A percentile compares a stretch with the other conserved stretches of the same genome.
These are phyloP conservation scores for Aplysina aerophoba DNA, from an alignment of 37 sponge, comb jelly and placozoan genomes.

Conservation along the genomic window DNA sequence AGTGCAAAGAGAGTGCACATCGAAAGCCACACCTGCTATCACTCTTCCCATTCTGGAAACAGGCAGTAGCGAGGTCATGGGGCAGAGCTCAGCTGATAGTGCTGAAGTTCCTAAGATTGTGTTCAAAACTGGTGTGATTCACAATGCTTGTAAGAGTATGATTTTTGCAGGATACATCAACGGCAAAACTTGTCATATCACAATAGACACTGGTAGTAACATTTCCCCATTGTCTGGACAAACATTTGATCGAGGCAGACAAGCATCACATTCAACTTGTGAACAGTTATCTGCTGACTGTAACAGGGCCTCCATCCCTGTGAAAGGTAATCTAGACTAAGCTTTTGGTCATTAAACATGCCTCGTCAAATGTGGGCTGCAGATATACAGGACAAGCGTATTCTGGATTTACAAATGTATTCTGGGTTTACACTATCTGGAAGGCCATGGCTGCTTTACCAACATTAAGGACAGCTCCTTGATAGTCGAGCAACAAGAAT, in stretches of 20 bases:
- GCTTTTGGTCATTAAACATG: slow-evolving; percentile 8
- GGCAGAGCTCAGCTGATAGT: slow-evolving; percentile 41
- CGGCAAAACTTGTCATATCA: slow-evolving; percentile 23
- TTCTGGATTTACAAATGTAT: slow-evolving; percentile 42
- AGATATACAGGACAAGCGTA: slow-evolving; percentile 35
- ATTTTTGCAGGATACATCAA: slow-evolving; percentile 31
- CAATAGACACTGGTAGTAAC: slow-evolving; percentile 46
- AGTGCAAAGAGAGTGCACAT: not conserved
- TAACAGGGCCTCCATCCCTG: slow-evolving; percentile 33
- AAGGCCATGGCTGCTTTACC: slow-evolving; percentile 26
- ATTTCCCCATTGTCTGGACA: not conserved
- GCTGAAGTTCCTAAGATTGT: slow-evolving; percentile 2
- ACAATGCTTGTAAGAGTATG: slow-evolving; percentile 16
- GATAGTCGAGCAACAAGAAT: too few relatives aligned
- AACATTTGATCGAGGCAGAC: not conserved
- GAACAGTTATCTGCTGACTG: slow-evolving; percentile 8
- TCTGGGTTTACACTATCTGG: slow-evolving; percentile 42
- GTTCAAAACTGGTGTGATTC: slow-evolving; percentile 33
- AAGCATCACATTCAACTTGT: not conserved
- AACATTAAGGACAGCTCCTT: slow-evolving; percentile 22
- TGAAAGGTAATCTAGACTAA: not conserved
- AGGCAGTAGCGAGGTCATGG: slow-evolving; percentile 31
- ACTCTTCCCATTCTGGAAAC: not conserved
- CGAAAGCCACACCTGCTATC: too few relatives aligned
- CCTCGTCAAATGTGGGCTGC: slow-evolving; percentile 40